Percentiles rank a stretch among this genome's conserved stretches.
phyloP scores from a whole-genome alignment of 2,888 invertebrate species.

The Polyommatus iphigenia region DNA sequence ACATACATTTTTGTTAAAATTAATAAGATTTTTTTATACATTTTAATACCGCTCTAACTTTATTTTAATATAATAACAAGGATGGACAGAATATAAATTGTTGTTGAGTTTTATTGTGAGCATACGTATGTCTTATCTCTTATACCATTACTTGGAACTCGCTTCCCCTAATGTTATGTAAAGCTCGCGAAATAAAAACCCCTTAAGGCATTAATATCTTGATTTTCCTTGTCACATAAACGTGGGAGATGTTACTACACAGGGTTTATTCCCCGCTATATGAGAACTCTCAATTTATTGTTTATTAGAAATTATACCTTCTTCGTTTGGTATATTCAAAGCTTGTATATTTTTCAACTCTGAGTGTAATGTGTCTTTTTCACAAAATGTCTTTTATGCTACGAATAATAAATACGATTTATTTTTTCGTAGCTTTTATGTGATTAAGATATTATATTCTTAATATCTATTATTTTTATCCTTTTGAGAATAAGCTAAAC shows the following conservation, averaged over 20 bases:
- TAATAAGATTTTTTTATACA: no score
- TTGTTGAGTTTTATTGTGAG: background rate
- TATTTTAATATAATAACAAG: background rate
- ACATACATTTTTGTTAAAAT: no score
- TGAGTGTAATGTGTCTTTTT: no score
- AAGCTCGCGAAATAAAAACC: conserved; percentile 28
- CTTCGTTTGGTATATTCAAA: background rate
- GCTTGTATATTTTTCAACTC: no score
- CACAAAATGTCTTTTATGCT: no score
- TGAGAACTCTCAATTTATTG: background rate
- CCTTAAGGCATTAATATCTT: conserved; percentile 30
- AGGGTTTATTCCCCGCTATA: background rate
- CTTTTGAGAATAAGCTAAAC: no score
- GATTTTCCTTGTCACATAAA: conserved; percentile 30
- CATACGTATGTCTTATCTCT: conserved; percentile 18
- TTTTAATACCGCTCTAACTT: no score
- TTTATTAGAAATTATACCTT: background rate
- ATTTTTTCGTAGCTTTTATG: no score
- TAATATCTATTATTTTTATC: no score
- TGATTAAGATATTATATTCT: no score
- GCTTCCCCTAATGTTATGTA: conserved; percentile 23
- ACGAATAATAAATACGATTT: no score
- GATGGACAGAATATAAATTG: background rate
- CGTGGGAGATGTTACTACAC: background rate
- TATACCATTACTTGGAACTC: conserved; percentile 20